These are phyloP conservation scores for Cyclina sinensis DNA, from an alignment of 1,140 invertebrate species.

Conservation along the genomic window DNA sequence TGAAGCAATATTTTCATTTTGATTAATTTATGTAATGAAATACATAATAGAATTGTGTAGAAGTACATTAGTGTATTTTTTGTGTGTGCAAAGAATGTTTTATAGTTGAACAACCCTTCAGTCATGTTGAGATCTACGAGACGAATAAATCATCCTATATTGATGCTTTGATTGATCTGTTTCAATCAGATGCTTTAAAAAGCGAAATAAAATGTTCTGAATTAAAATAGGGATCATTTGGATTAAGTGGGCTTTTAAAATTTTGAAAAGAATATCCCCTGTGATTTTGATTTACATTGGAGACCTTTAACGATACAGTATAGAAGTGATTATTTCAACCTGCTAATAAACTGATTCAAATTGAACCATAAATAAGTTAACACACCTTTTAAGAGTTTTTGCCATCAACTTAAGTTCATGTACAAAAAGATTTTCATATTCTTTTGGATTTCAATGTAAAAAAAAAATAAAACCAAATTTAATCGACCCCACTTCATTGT, in stretches of 20 bases:
- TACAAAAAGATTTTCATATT: background rate
- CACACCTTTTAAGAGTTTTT: conserved; percentile 20
- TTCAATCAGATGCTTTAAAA: conserved; percentile 16
- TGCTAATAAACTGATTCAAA: conserved; percentile 29
- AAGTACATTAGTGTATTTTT: background rate
- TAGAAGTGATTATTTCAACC: background rate
- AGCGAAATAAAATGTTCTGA: conserved; percentile 5
- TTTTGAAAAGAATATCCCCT: conserved; percentile 30
- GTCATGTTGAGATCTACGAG: background rate
- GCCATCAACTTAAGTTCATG: conserved; percentile 1
- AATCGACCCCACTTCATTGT: conserved; percentile 41
- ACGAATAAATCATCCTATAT: conserved; percentile 1
- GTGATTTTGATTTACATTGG: conserved; percentile 17
- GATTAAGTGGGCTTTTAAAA: conserved; percentile 26
- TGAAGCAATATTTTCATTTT: no score
- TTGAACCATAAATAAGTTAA: conserved; percentile 40
- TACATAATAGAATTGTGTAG: no score
- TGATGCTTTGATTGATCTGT: conserved; percentile 3
- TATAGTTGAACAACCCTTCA: conserved; percentile 2
- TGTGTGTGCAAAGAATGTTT: background rate
- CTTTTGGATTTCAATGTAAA: background rate
- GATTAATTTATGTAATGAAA: no score
- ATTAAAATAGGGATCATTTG: conserved; percentile 2
- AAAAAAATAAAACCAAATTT: conserved; percentile 28
- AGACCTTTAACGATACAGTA: conserved; percentile 5